Evolutionary conservation across 2,888 invertebrate genomes (phyloP).

Genomic region (Sminthurinus aureus): DNA sequence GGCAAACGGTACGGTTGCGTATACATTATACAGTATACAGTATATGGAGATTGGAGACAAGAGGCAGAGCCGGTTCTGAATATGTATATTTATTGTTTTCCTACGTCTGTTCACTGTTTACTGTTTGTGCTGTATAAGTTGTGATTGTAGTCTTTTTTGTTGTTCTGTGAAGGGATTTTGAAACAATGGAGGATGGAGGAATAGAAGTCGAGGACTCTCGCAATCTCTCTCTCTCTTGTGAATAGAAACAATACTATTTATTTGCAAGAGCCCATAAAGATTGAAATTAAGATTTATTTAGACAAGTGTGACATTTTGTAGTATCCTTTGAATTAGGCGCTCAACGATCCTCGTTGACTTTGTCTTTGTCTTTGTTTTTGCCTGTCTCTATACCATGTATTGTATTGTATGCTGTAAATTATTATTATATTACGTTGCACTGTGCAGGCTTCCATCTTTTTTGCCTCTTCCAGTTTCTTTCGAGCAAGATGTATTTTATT

Average conservation of each 20-base stretch:
- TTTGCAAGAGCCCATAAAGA: slow-evolving; percentile 23
- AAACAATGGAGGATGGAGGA: background rate
- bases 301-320: slow-evolving; percentile 22
- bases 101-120: background rate
- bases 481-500: background rate
- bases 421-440: background rate
- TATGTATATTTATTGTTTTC: background rate
- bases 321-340: slow-evolving; percentile 18
- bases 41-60: background rate
- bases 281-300: slow-evolving; percentile 30
- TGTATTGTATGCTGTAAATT: no score
- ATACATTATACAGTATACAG: no score
- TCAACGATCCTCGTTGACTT: background rate
- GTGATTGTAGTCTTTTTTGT: no score
- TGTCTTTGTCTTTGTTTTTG: no score
- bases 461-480: background rate
- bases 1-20: no score
- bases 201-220: background rate
- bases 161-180: slow-evolving; percentile 21
- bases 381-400: background rate
- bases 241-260: slow-evolving; percentile 32
- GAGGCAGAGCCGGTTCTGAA: background rate
- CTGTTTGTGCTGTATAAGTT: background rate
- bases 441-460: background rate
- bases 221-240: background rate